Base-by-base conservation (phyloP, 1,140 invertebrate genomes). In the Caenorhabditis briggsae region DNA sequence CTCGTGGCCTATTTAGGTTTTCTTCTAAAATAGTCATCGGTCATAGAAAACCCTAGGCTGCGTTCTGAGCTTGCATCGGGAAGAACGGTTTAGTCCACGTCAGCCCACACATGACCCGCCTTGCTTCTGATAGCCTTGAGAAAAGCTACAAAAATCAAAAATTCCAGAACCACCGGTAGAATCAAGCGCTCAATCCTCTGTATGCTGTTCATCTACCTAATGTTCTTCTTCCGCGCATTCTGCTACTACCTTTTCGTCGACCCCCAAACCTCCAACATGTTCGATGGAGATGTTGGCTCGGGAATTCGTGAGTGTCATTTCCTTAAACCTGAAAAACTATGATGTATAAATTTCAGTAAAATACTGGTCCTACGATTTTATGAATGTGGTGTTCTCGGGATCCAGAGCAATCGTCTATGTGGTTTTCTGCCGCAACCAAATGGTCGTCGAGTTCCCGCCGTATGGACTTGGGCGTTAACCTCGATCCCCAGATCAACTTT, bases 171-270 rank as follows among this genome's bases (percentile, higher is more conserved):
- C 8, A 70, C 6, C 41, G 64, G 64, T 2, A 46, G 18, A 46
- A 70, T 46, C 33, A 70, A 70, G 41, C 12, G 64, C 8, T 16
- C 64, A 18, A 70, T 70, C 64, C 11, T 70, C 12, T 70, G 64
- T 46, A 70, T 70, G 20, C 64, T 70, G 5, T 9, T 16, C 41
- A 16, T 70, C 14, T 70, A 70, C 20, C 43, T 70, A 5, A 16
- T 16, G 9, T 70, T 70, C 41, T 18, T 70, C 11, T 33, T 70
- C 18, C 64, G 64, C 18, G 64, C 12, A 18, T 43, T 18, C 41
- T 70, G 64, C n/a, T 43, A 18, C 3, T 70, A n/a, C 2, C 5
- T 70, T 2, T 70, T 18, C n/a, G 14, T 70, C 6, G 16, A 70
- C 18, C 64, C 64, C 11, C 5, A 25, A 7, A 43, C 64, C 18